phyloP scores from a whole-genome alignment of 1,140 invertebrate species.

The Bombus fervidus region DNA sequence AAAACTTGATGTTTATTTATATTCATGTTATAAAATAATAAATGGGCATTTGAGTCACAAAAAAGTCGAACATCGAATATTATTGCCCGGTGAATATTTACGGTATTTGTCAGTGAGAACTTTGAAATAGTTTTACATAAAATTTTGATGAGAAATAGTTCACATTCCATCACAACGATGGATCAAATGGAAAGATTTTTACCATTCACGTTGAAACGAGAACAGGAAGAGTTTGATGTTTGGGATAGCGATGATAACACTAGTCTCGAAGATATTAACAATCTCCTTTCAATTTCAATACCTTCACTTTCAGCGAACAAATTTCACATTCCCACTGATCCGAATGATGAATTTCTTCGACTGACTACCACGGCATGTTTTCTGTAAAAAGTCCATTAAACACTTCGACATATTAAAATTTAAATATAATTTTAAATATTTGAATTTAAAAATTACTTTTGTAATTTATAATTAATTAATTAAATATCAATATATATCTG shows the following conservation, averaged over 20 bases:
- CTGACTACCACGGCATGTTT: slow-evolving; percentile 69
- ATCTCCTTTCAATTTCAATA: slow-evolving; percentile 57
- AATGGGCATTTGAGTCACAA: background rate
- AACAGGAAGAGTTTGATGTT: slow-evolving; percentile 42
- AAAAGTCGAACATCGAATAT: slow-evolving; percentile 1
- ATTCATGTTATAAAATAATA: background rate
- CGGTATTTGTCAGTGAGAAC: background rate
- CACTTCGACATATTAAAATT: background rate
- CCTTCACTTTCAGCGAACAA: slow-evolving; percentile 62
- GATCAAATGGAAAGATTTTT: slow-evolving; percentile 57
- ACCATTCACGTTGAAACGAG: slow-evolving; percentile 56
- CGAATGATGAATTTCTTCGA: slow-evolving; percentile 67
- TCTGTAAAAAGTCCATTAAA: background rate
- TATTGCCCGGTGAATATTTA: slow-evolving; percentile 12
- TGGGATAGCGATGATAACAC: slow-evolving; percentile 41
- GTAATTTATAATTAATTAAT: slow-evolving; percentile 5
- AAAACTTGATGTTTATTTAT: background rate
- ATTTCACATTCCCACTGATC: slow-evolving; percentile 41
- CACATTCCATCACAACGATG: slow-evolving; percentile 48
- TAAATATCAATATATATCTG: background rate
- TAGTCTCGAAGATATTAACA: slow-evolving; percentile 53
- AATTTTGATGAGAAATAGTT: background rate
- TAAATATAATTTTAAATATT: background rate
- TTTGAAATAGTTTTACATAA: slow-evolving; percentile 24
- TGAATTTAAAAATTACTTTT: background rate